Conservation (phyloP, 2,113 vertebrate species). For the Motacilla tschutschensis region DNA sequence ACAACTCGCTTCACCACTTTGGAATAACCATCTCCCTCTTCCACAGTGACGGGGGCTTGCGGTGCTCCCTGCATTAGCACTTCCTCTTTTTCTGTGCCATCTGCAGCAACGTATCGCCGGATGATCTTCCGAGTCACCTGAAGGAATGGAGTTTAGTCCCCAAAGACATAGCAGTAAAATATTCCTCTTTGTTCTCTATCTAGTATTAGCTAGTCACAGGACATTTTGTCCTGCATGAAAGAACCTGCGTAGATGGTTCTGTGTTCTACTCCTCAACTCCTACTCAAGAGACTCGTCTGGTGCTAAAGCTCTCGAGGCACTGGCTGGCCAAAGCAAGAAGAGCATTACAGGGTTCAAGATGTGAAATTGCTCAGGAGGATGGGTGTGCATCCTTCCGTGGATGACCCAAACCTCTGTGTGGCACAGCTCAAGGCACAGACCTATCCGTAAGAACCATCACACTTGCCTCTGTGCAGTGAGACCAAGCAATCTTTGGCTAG, state of each 20-base stretch:
- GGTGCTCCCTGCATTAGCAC: constrained; percentile 79
- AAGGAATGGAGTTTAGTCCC: not conserved
- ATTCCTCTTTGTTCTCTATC: not conserved
- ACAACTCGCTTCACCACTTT: constrained; percentile 90
- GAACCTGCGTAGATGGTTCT: accelerated
- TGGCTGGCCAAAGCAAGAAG: not conserved
- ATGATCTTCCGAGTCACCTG: constrained; percentile 95
- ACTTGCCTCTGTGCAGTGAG: accelerated
- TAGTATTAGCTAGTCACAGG: not conserved
- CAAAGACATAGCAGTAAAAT: not conserved
- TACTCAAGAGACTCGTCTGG: not conserved
- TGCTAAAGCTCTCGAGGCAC: not conserved
- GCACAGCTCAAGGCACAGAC: not conserved
- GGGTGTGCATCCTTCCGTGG: no score
- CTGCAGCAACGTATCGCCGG: constrained; percentile 81
- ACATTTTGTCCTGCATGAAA: not conserved
- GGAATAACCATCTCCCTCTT: constrained; percentile 86
- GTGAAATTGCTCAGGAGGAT: not conserved
- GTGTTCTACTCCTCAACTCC: not conserved
- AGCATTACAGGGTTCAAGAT: not conserved
- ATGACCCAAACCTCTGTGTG: accelerated
- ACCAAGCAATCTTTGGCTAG: not conserved
- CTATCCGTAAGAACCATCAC: accelerated
- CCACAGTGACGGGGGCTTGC: constrained; percentile 75
- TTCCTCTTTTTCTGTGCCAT: constrained; percentile 86